Evolutionary conservation across 2,888 invertebrate species (phyloP).

Genomic region (Cataglyphis rosenhaueri): DNA sequence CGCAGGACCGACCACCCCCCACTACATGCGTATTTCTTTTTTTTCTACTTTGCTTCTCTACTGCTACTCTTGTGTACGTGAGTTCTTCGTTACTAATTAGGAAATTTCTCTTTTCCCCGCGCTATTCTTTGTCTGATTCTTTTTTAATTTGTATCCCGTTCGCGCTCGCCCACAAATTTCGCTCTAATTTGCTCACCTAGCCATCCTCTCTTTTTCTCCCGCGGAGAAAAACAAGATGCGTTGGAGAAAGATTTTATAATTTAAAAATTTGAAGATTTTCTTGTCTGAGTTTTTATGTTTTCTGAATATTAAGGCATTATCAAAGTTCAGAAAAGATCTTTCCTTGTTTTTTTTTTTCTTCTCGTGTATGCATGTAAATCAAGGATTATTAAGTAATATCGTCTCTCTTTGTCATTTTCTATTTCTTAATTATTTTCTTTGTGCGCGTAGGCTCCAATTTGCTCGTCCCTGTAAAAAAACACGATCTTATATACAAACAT

Average conservation of each 20-base stretch:
- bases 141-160: constrained; percentile 55
- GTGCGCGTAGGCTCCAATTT: constrained; percentile 62
- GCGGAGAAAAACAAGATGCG: not conserved
- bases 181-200: constrained; percentile 43
- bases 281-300: not conserved
- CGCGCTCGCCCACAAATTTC: constrained; percentile 45
- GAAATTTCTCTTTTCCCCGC: constrained; percentile 15
- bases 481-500: not conserved
- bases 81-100: constrained; percentile 48
- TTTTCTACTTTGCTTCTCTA: constrained; percentile 23
- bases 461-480: constrained; percentile 62
- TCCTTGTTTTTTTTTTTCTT: not conserved
- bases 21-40: not conserved
- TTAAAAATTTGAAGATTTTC: constrained; percentile 13
- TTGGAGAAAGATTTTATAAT: not conserved
- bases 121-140: constrained; percentile 46
- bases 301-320: not conserved
- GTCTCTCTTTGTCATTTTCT: constrained; percentile 25
- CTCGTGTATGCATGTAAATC: constrained; percentile 54
- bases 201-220: not conserved
- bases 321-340: not conserved
- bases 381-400: constrained; percentile 69
- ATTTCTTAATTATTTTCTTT: not conserved
- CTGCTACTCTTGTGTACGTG: constrained; percentile 4
- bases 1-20: constrained; percentile 71